A percentile compares a stretch with the other conserved stretches of the same genome.
Conservation (phyloP, 2,113 vertebrate species). For the Ammodytes dubius region DNA sequence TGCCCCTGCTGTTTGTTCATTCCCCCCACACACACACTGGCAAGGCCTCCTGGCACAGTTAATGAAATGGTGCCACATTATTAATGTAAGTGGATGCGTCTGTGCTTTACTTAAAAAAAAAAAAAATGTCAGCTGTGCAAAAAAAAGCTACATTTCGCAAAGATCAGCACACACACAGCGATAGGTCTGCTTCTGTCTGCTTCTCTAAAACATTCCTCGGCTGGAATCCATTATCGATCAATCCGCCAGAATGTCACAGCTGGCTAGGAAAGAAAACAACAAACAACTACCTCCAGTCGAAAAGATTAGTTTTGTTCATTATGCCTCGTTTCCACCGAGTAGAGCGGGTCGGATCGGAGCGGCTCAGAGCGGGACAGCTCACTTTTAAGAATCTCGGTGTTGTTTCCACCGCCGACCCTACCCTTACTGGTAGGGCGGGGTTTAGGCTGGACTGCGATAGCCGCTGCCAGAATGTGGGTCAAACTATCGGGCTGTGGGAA, state of each 20-base stretch:
- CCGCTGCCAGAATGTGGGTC: no score
- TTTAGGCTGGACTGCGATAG: no score
- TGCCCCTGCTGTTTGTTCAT: neutral
- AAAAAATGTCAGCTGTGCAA: slow-evolving; percentile 3
- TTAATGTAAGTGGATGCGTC: slow-evolving; percentile 2
- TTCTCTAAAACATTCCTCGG: slow-evolving; percentile 9
- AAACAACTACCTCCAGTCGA: neutral
- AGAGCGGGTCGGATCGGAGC: no score
- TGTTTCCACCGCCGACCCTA: no score
- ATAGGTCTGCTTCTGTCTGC: slow-evolving; percentile 2
- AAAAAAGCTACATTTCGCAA: neutral
- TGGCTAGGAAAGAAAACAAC: neutral
- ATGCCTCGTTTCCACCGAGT: no score
- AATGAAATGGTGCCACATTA: neutral
- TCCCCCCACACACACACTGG: neutral
- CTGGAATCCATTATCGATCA: slow-evolving; percentile 21
- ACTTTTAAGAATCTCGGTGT: no score
- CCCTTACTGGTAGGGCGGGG: no score
- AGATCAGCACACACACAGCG: neutral
- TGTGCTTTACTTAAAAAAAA: neutral
- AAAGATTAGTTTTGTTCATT: slow-evolving; percentile 22
- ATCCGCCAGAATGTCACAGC: neutral
- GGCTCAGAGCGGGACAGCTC: no score
- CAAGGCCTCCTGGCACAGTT: neutral
- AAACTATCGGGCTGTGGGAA: no score